These are phyloP conservation scores for Sebastes dallii DNA, from an alignment of 2,797 vertebrate genomes.

Conservation along the genomic window DNA sequence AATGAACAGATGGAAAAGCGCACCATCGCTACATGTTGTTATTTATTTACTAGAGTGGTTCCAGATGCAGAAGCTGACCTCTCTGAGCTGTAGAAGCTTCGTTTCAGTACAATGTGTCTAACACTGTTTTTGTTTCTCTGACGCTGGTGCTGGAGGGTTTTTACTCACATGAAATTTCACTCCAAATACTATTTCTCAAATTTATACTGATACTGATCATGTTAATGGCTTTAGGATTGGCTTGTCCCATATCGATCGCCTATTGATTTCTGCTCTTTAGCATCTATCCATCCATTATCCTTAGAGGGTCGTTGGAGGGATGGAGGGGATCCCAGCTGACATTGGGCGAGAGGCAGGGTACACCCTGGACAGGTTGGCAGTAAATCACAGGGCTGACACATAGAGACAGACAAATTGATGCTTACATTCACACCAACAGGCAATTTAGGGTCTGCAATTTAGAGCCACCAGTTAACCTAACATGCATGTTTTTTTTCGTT, in stretches of 20 bases:
- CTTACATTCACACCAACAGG: background rate
- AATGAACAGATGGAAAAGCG: conserved; percentile 18
- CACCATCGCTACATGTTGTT: background rate
- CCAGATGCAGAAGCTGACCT: conserved; percentile 1
- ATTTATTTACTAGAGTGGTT: conserved; percentile 4
- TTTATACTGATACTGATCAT: background rate
- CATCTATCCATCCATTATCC: background rate
- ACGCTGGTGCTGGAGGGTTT: background rate
- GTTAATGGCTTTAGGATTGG: background rate
- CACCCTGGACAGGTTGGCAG: background rate
- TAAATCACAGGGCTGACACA: background rate
- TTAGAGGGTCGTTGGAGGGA: background rate
- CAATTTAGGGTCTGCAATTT: background rate
- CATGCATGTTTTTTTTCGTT: background rate
- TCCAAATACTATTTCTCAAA: background rate
- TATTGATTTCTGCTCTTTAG: background rate
- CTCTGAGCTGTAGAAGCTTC: background rate
- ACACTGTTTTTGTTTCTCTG: background rate
- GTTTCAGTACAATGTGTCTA: background rate
- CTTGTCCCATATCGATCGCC: background rate
- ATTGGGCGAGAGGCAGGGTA: background rate
- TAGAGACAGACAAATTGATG: background rate
- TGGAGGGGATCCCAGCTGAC: background rate
- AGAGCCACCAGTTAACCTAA: background rate
- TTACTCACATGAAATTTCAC: background rate